Conservation (phyloP, 2,113 vertebrate species). For the Procavia capensis region DNA sequence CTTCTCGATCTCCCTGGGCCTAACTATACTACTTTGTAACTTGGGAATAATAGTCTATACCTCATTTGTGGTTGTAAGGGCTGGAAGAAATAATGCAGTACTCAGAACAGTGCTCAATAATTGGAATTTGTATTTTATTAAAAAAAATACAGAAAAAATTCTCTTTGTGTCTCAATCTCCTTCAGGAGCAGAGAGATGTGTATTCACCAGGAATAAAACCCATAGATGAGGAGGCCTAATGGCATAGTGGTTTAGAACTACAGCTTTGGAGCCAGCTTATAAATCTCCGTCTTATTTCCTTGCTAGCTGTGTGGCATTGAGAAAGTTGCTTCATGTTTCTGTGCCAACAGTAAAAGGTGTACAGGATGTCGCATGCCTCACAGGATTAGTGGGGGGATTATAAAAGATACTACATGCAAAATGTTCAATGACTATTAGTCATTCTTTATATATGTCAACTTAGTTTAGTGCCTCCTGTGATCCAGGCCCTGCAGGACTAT, state of each 20-base stretch:
- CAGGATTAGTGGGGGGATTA: not conserved
- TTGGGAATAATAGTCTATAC: not conserved
- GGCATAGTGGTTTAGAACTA: not conserved
- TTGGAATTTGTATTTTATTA: not conserved
- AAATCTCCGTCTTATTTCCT: not conserved
- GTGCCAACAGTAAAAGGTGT: not conserved
- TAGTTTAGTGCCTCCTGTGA: constrained; percentile 9
- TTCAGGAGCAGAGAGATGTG: not conserved
- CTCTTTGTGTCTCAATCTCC: not conserved
- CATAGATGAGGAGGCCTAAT: not conserved
- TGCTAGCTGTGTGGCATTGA: not conserved
- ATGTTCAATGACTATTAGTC: constrained; percentile 23
- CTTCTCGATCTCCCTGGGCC: not conserved
- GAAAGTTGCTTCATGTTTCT: constrained; percentile 14
- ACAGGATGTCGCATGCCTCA: not conserved
- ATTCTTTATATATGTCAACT: constrained; percentile 25
- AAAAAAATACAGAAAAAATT: not conserved
- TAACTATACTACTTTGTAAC: constrained; percentile 21
- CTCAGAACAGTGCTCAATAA: constrained; percentile 35
- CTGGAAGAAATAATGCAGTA: constrained; percentile 36
- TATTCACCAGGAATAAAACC: constrained; percentile 42
- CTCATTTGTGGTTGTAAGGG: not conserved
- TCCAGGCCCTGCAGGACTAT: not conserved
- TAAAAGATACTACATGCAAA: not conserved
- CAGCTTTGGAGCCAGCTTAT: constrained; percentile 19